phyloP scores from a whole-genome alignment of 2,797 vertebrate genomes.

The Bradypodion pumilum region DNA sequence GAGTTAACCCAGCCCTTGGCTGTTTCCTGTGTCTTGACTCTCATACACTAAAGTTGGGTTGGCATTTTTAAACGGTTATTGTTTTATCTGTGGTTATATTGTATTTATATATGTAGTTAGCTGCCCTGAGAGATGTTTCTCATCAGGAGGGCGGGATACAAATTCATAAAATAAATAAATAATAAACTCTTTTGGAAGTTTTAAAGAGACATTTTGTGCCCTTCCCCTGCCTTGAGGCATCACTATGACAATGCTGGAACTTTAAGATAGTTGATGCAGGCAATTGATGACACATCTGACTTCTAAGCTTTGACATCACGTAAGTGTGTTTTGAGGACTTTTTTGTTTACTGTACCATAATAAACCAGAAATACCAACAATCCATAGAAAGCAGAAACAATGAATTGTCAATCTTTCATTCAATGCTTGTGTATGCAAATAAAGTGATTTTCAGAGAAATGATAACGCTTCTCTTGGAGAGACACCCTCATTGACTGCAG shows the following conservation, averaged over 20 bases:
- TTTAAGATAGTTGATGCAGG: background rate
- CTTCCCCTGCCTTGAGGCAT: background rate
- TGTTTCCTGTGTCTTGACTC: no score
- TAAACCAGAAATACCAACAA: background rate
- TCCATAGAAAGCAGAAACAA: background rate
- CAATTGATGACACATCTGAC: background rate
- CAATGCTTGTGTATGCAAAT: background rate
- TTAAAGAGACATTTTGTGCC: background rate
- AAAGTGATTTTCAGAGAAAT: background rate
- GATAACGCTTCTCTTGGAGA: background rate
- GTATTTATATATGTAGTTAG: no score
- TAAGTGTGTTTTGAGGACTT: conserved; percentile 2
- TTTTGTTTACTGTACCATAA: background rate
- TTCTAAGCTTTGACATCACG: conserved; percentile 3
- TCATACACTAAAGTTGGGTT: no score
- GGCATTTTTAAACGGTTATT: no score
- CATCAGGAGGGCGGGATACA: no score
- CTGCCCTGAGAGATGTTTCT: no score
- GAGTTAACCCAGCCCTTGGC: no score
- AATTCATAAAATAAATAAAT: no score
- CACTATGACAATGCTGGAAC: background rate
- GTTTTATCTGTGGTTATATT: no score
- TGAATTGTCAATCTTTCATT: background rate
- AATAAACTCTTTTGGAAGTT: background rate
- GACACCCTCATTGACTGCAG: background rate